Evolutionary conservation across 23 tunicate species (phyloP).

Genomic region (Clavelina lepadiformis): DNA sequence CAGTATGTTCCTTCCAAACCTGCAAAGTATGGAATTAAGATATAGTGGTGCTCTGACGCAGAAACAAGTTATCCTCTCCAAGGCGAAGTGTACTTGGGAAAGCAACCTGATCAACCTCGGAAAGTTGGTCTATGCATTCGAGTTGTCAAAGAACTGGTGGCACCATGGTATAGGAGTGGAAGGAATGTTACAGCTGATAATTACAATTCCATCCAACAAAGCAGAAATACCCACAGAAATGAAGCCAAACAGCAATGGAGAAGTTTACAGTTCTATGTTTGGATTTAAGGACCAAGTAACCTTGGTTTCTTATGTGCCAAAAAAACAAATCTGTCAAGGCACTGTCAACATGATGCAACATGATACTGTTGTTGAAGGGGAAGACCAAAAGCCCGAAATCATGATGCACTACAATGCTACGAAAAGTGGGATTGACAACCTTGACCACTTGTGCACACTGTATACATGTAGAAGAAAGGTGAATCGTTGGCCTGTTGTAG

Average conservation of each 20-base stretch:
- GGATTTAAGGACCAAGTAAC: slow-evolving; percentile 1
- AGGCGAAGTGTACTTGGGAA: slow-evolving; percentile 1
- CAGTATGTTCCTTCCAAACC: background rate
- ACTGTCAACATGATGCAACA: too few relatives aligned
- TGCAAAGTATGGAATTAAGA: background rate
- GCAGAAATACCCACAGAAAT: slow-evolving; percentile 4
- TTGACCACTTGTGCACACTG: slow-evolving; percentile 1
- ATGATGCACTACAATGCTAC: too few relatives aligned
- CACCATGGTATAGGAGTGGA: slow-evolving; percentile 2
- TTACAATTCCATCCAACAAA: background rate
- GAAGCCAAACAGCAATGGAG: slow-evolving; percentile 1
- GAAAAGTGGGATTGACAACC: background rate
- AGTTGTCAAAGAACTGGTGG: slow-evolving; percentile 1
- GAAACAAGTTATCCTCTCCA: slow-evolving; percentile 1
- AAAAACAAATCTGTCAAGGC: too few relatives aligned
- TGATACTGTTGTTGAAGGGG: too few relatives aligned
- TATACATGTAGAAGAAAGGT: too few relatives aligned
- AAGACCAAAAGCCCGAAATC: too few relatives aligned
- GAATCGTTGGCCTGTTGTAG: too few relatives aligned
- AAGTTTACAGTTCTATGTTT: slow-evolving; percentile 1
- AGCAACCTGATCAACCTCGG: slow-evolving; percentile 2
- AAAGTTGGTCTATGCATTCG: background rate
- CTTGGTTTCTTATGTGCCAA: slow-evolving; percentile 2
- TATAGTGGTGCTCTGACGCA: slow-evolving; percentile 1
- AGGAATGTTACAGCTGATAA: slow-evolving; percentile 5